These are phyloP conservation scores for Merodon equestris DNA, from an alignment of 2,888 invertebrate species.

Conservation along the genomic window DNA sequence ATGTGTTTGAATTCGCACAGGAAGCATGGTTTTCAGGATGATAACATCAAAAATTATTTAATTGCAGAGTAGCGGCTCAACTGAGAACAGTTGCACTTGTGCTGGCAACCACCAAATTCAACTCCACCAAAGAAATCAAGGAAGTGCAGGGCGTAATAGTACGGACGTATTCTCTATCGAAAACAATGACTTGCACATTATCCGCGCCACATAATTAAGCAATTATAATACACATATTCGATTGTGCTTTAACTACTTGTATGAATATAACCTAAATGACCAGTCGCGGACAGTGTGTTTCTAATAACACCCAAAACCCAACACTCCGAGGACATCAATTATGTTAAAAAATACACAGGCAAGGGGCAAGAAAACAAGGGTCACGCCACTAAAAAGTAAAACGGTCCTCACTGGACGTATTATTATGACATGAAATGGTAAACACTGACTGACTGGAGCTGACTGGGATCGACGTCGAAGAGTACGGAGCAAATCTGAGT, in stretches of 20 bases:
- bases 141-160: neutral
- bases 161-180: conserved; percentile 9
- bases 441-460: conserved; percentile 24
- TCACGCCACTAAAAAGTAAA: conserved; percentile 23
- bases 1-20: conserved; percentile 33
- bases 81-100: conserved; percentile 47
- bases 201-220: conserved; percentile 41
- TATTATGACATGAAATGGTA: conserved; percentile 27
- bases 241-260: conserved; percentile 11
- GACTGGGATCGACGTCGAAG: neutral
- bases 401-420: conserved; percentile 5
- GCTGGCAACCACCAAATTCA: neutral
- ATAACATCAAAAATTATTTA: neutral
- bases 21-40: neutral
- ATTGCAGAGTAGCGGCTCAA: neutral
- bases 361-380: conserved; percentile 33
- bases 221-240: conserved; percentile 30
- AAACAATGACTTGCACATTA: conserved; percentile 40
- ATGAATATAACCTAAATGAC: conserved; percentile 11
- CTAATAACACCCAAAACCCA: neutral
- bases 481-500: conserved; percentile 11
- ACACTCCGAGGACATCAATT: conserved; percentile 44
- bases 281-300: no score
- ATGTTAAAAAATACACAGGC: conserved; percentile 19
- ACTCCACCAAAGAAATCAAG: neutral